Evolutionary conservation across 2,888 invertebrate species (phyloP), one percentile per base, ranked within the genome.

Genomic region (Anorthoa munda): DNA sequence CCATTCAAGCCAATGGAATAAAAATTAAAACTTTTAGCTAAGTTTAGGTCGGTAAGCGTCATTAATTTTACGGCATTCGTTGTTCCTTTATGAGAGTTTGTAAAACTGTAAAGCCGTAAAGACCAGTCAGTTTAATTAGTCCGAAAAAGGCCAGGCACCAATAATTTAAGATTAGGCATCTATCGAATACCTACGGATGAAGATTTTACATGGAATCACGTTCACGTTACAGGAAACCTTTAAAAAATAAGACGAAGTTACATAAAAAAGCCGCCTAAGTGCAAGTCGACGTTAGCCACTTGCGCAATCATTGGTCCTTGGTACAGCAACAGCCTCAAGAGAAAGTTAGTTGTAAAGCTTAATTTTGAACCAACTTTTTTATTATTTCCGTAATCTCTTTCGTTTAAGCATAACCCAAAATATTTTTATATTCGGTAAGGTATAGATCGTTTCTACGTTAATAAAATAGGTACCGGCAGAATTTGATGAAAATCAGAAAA

Each of bases 1-100:
- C 23, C n/a, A 66, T 79, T 63, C 15, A 69, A 60, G 17, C 13
- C 21, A 3, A 46, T 13, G 58, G 15, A 58, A 70, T 51, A 61
- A 45, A 72, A 18, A 26, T 39, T 17, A 13, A 39, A 39, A 45
- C 5, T 71, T 71, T 64, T 17, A 50, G 17, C 15, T 15, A 9
- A 45, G n/a, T 48, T 64, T 21, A 48, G 2, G 23, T 46, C 23
- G 17, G 21, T 58, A 39, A 21, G 48, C 46, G 18, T 51, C 39
- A 55, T n/a, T 13, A 18, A n/a, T 17, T 53, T 48, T 15, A 66
- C 21, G 18, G 31, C 2, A 18, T 55, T 53, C 15, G 0, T 7
- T 13, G 9, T 21, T 60, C 5, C 23, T 18, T 21, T 4, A 48
- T 12, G 9, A 50, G 7, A 1, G 18, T 18, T 50, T 2, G 18